These are phyloP conservation scores for Hapalemur alaotrensis DNA, from an alignment of 2,797 vertebrate species.

Conservation along the genomic window DNA sequence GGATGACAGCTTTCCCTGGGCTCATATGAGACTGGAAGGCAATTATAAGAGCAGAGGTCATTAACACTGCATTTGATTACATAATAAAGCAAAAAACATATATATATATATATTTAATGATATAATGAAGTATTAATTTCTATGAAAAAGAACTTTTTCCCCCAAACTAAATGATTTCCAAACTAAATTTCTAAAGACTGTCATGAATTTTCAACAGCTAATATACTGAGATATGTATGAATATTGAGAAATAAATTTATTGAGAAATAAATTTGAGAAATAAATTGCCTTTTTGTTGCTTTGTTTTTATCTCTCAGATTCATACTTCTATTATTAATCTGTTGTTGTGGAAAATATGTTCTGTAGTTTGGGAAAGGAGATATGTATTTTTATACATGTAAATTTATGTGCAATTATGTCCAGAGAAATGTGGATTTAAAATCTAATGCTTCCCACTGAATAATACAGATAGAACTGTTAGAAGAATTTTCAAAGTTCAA, in stretches of 20 bases:
- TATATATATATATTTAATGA: neutral
- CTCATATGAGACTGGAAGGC: constrained; percentile 74
- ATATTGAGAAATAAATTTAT: neutral
- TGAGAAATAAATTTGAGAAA: neutral
- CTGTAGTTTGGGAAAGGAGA: neutral
- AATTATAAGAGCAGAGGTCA: constrained; percentile 79
- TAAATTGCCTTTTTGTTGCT: neutral
- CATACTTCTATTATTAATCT: neutral
- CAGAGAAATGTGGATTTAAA: constrained; percentile 8
- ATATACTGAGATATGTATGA: neutral
- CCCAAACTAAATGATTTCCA: neutral
- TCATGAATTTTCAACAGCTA: neutral
- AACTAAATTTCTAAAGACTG: neutral
- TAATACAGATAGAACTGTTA: constrained; percentile 16
- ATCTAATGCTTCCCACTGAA: neutral
- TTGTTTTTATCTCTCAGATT: neutral
- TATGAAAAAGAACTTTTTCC: constrained; percentile 8
- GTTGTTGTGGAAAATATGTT: neutral
- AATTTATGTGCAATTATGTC: neutral
- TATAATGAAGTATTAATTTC: constrained; percentile 11
- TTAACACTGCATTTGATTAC: constrained; percentile 76
- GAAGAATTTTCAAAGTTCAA: constrained; percentile 20
- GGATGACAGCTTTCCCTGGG: constrained; percentile 84
- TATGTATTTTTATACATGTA: neutral
- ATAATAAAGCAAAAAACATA: constrained; percentile 62